A percentile compares a stretch with the other conserved stretches of the same genome.
Conservation (phyloP, 2,113 vertebrate genomes). For the Sapayoa aenigma region DNA sequence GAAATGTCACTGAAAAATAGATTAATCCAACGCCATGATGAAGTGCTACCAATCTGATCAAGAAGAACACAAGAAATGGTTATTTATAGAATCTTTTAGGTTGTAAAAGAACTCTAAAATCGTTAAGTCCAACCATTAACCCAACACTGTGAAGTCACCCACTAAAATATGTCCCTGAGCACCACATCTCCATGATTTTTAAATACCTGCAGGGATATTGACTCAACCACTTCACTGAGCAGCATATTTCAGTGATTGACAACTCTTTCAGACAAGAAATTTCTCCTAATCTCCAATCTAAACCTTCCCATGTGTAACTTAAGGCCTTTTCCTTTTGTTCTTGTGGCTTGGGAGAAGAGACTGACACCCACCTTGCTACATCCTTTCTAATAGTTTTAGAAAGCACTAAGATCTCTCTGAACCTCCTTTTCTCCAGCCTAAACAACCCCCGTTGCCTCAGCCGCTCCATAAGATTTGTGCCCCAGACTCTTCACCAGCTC, state of each 20-base stretch:
- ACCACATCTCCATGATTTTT: background rate
- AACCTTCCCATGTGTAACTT: background rate
- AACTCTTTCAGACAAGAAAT: background rate
- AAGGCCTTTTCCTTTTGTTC: accelerated
- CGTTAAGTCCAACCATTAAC: accelerated
- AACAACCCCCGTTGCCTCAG: background rate
- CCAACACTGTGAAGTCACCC: background rate
- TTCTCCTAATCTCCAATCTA: background rate
- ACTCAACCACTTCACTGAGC: background rate
- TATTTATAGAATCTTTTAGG: background rate
- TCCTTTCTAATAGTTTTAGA: background rate
- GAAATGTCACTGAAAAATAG: constrained; percentile 36
- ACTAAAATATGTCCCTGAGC: background rate
- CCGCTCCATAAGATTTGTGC: background rate
- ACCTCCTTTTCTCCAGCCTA: background rate
- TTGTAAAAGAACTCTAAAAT: background rate
- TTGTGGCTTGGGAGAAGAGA: background rate
- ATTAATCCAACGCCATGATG: background rate
- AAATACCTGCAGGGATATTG: background rate
- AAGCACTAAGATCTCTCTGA: background rate
- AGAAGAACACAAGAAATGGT: background rate
- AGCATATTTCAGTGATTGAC: background rate
- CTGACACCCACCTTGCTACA: background rate
- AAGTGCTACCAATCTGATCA: background rate
- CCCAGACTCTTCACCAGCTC: background rate